phyloP scores from a whole-genome alignment of 2,888 invertebrate species.

The Drosophila infuscata region DNA sequence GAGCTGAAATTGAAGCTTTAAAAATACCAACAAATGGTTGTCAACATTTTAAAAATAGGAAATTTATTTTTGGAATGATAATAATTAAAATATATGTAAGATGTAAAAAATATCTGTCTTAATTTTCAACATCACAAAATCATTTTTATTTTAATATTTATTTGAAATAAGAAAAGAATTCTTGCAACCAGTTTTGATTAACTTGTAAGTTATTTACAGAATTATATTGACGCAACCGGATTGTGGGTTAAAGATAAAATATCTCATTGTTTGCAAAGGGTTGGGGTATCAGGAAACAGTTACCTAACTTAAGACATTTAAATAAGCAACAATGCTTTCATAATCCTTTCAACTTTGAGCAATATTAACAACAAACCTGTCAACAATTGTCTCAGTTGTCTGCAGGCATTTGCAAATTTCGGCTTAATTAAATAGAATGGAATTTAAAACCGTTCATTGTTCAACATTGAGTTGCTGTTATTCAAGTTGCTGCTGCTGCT shows the following conservation, averaged over 20 bases:
- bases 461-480: constrained; percentile 8
- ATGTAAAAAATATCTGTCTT: too few relatives aligned
- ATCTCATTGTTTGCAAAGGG: neutral
- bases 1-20: neutral
- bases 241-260: neutral
- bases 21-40: neutral
- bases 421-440: constrained; percentile 73
- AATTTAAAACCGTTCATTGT: constrained; percentile 65
- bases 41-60: neutral
- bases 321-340: neutral
- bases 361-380: neutral
- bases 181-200: neutral
- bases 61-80: too few relatives aligned
- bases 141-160: too few relatives aligned
- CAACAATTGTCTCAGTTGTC: constrained; percentile 26
- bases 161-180: too few relatives aligned
- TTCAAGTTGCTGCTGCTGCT: neutral
- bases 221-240: neutral
- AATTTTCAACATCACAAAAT: too few relatives aligned
- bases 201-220: neutral
- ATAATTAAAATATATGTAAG: too few relatives aligned
- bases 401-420: constrained; percentile 36
- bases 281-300: neutral
- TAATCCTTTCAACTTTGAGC: neutral
- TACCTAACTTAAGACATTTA: neutral